Evolutionary conservation across 2,797 vertebrate genomes (phyloP), one percentile per base, ranked within the genome.

Genomic region (Leuciscus waleckii): DNA sequence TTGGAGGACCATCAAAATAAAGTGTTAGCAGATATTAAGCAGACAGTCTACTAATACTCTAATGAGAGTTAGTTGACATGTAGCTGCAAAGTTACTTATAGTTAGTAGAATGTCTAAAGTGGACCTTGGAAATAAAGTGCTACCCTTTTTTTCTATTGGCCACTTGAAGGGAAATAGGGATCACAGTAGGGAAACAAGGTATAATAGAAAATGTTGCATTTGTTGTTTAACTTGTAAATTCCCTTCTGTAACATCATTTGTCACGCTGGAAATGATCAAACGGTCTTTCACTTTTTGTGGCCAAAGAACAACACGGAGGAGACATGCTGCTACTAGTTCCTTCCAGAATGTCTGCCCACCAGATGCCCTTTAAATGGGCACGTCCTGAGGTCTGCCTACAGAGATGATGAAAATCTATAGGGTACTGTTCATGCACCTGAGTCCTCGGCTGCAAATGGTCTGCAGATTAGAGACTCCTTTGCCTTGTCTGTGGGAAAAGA

Each of bases 361-460:
- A 54, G 43, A 67, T 56, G 61, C 46, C 49, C 39, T 63, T 65
- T 46, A 77, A 84, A 67, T 76, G 32, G 70, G 70, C 70, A 63
- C 6, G 39, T 37, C 21, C 71, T 76, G 71, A 83, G 41, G 74
- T 56, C 82, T 68, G 63, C 61, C 43, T 37, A 68, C 82, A 21
- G 43, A 77, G 82, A 84, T 68, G 35, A 84, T 56, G 65, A 70
- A 84, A 56, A 78, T 78, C 32, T 69, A 69, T 35, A 69, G 61
- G 56, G 74, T 69, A 29, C 21, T 51, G 67, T 54, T 49, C 32
- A 67, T 83, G 65, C 83, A 84, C 75, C 83, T 78, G 83, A 70
- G 82, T 84, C 82, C 82, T 35, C 35, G 0, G 26, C 74, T 78
- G 35, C 74, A 78, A 84, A 74, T 63, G 54, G 51, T 29, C 39